Percentiles rank a stretch among this genome's conserved stretches.
These are phyloP conservation scores for Raja brachyura DNA, from an alignment of 2,113 vertebrate genomes.

Conservation along the genomic window DNA sequence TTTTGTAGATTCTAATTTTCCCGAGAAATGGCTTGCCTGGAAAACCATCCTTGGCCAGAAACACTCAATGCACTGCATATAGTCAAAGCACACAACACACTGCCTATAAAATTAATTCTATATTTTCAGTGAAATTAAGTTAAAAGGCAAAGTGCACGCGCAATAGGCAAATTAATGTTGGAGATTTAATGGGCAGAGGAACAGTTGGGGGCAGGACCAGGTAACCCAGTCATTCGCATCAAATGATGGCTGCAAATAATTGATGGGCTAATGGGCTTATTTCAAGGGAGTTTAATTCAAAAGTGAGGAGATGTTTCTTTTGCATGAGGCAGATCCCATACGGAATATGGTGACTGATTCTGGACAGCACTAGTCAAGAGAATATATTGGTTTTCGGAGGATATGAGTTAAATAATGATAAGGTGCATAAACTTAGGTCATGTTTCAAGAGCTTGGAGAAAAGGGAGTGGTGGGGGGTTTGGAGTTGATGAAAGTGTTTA, in stretches of 20 bases:
- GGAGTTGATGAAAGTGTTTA: neutral
- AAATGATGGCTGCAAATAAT: neutral
- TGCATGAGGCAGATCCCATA: neutral
- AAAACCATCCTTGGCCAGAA: too few species aligned
- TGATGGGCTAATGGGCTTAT: neutral
- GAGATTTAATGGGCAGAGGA: neutral
- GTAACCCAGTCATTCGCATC: too few species aligned
- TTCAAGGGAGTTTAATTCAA: neutral
- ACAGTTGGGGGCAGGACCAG: too few species aligned
- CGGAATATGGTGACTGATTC: neutral
- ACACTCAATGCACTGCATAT: too few species aligned
- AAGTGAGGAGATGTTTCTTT: neutral
- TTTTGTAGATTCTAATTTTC: neutral
- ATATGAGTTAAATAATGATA: neutral
- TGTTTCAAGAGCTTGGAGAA: neutral
- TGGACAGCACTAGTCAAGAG: neutral
- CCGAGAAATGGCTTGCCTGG: neutral
- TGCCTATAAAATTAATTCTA: too few species aligned
- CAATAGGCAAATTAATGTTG: neutral
- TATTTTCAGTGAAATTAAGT: too few species aligned
- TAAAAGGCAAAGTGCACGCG: too few species aligned
- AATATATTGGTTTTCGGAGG: neutral
- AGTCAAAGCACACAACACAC: too few species aligned
- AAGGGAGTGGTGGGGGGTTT: neutral
- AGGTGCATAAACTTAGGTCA: neutral